phyloP scores from a whole-genome alignment of 2,888 invertebrate species.

The Auanema freiburgensis region DNA sequence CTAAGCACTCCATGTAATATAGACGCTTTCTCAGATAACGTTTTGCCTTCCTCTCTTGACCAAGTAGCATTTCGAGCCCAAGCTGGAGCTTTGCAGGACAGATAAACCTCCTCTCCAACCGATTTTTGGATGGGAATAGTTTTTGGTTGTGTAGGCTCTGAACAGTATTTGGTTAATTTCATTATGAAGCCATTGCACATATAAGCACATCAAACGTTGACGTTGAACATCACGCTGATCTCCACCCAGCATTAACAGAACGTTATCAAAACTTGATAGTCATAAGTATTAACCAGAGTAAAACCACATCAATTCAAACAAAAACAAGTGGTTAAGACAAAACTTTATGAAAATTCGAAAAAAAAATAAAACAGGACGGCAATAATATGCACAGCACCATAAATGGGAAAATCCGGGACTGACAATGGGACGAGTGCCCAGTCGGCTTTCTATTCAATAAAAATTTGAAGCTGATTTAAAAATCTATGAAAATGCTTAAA shows the following conservation, averaged over 20 bases:
- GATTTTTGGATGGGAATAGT: neutral
- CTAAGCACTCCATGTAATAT: slow-evolving; percentile 39
- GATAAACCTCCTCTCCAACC: slow-evolving; percentile 12
- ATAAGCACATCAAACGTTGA: neutral
- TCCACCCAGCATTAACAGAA: too few species aligned
- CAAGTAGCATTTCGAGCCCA: slow-evolving; percentile 21
- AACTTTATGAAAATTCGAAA: neutral
- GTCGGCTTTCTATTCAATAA: too few species aligned
- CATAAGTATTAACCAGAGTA: neutral
- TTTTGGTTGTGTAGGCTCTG: neutral
- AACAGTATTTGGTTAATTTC: neutral
- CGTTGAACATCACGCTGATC: too few species aligned
- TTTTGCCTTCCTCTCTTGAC: slow-evolving; percentile 25
- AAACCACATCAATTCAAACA: neutral
- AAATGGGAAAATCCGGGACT: too few species aligned
- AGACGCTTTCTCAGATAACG: slow-evolving; percentile 23
- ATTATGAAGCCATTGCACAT: neutral
- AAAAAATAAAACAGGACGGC: neutral
- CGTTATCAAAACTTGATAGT: neutral
- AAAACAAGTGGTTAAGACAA: neutral
- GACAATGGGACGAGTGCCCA: too few species aligned
- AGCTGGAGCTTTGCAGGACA: slow-evolving; percentile 23
- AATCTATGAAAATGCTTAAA: too few species aligned
- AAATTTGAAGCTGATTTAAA: too few species aligned
- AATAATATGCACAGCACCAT: slow-evolving; percentile 26